Conservation (phyloP, 2,888 invertebrate genomes). For the Strigamia maritima region DNA sequence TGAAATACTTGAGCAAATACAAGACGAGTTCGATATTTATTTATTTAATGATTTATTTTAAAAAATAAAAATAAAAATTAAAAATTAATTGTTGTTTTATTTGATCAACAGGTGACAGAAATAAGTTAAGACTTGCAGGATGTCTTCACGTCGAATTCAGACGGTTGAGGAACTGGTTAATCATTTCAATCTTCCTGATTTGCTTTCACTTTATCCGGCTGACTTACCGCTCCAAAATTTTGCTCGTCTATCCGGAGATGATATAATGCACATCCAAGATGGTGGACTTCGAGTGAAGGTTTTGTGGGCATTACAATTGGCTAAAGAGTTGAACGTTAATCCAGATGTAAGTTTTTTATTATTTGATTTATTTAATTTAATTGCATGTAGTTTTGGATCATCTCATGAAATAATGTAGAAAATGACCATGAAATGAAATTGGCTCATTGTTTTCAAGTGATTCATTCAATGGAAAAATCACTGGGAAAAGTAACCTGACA, state of each 20-base stretch:
- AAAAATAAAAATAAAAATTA: not conserved
- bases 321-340: slow-evolving; percentile 36
- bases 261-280: slow-evolving; percentile 41
- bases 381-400: not conserved
- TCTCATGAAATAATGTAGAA: not conserved
- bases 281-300: slow-evolving; percentile 34
- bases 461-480: too few relatives aligned
- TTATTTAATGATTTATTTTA: too few relatives aligned
- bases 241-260: slow-evolving; percentile 41
- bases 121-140: not conserved
- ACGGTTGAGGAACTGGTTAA: slow-evolving; percentile 41
- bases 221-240: slow-evolving; percentile 42
- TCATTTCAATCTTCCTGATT: slow-evolving; percentile 37
- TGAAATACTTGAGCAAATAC: too few relatives aligned
- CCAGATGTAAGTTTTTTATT: not conserved
- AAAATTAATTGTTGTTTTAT: not conserved
- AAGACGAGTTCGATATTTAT: too few relatives aligned
- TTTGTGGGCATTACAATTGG: slow-evolving; percentile 37
- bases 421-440: too few relatives aligned
- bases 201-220: slow-evolving; percentile 40
- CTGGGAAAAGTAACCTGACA: too few relatives aligned
- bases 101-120: not conserved
- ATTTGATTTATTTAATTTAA: not conserved
- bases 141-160: slow-evolving; percentile 29
- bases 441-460: too few relatives aligned